Evolutionary conservation across 2,113 vertebrate species (phyloP), one percentile per base, ranked within the genome.

Genomic region (Oreotrochilus melanogaster): DNA sequence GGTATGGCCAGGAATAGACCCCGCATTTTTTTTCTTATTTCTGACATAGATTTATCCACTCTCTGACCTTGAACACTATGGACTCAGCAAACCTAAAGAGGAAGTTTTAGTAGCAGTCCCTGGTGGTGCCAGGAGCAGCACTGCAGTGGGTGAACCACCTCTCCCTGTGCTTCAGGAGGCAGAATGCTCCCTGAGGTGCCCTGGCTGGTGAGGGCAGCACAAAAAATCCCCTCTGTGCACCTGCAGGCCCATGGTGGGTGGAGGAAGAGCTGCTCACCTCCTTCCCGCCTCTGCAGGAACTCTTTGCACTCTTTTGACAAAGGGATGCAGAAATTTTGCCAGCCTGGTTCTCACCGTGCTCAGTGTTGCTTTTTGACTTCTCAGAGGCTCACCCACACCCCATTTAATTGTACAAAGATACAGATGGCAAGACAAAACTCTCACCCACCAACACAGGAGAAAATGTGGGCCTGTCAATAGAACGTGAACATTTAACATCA

Each of bases 131-230:
- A 70, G 62, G 64, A 54, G 56, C 39, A 60, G 4, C 0, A 0
- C 3, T 53, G 27, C 37, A 22, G 45, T 12, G 42, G 35, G 50
- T 24, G 51, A 65, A 61, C 25, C 61, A 6, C 39, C 33, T 72
- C 27, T n/a, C 35, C 76, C 18, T 7, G 35, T 39, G 65, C 37
- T 64, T 2, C 0, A 30, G 61, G 42, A 50, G 27, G 48, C 7
- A 3, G 1, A 5, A n/a, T 0, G 0, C 54, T 78, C n/a, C 66
- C 60, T 5, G 24, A 35, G 33, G 37, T 23, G n/a, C 23, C 64
- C 43, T 4, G 14, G 25, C 28, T 16, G 21, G 8, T 8, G 31
- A 10, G 31, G 61, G 51, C 53, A 78, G n/a, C 35, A 51, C 65
- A 27, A 16, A n/a, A n/a, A n/a, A n/a, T n/a, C 86, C 78, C 42